phyloP scores from a whole-genome alignment of 2,888 invertebrate genomes.

The Nesidiocoris tenuis region DNA sequence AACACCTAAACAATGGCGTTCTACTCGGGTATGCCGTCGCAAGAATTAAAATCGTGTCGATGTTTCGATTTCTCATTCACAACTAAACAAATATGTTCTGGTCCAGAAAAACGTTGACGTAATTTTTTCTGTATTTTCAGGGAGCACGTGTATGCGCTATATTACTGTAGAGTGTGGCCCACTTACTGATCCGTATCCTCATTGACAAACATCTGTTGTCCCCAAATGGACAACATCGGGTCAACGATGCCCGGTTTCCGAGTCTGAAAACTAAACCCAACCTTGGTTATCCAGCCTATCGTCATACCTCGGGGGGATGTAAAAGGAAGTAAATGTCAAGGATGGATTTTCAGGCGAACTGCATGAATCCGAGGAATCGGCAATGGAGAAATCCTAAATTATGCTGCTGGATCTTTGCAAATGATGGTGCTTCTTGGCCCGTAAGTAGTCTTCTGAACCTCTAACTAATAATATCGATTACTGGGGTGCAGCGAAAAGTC shows the following conservation, averaged over 20 bases:
- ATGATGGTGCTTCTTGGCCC: conserved; percentile 1
- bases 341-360: no score
- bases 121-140: background rate
- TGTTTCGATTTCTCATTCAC: background rate
- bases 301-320: no score
- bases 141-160: conserved; percentile 48
- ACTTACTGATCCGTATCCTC: conserved; percentile 97
- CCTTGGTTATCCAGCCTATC: conserved; percentile 46
- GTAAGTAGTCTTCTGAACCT: conserved; percentile 8
- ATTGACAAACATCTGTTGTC: conserved; percentile 96
- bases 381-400: no score
- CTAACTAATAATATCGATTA: no score
- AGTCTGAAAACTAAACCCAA: conserved; percentile 59
- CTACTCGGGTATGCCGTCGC: background rate
- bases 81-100: background rate
- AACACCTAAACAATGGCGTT: background rate
- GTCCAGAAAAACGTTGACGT: background rate
- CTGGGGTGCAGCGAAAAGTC: no score
- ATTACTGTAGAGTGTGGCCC: conserved; percentile 51
- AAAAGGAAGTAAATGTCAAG: no score
- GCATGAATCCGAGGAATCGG: no score
- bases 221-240: conserved; percentile 98
- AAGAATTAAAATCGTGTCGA: background rate
- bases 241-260: conserved; percentile 93
- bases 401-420: no score